A percentile compares a stretch with the other conserved stretches of the same genome.
phyloP scores from a whole-genome alignment of 2,888 invertebrate species.

The Oscheius sp. region DNA sequence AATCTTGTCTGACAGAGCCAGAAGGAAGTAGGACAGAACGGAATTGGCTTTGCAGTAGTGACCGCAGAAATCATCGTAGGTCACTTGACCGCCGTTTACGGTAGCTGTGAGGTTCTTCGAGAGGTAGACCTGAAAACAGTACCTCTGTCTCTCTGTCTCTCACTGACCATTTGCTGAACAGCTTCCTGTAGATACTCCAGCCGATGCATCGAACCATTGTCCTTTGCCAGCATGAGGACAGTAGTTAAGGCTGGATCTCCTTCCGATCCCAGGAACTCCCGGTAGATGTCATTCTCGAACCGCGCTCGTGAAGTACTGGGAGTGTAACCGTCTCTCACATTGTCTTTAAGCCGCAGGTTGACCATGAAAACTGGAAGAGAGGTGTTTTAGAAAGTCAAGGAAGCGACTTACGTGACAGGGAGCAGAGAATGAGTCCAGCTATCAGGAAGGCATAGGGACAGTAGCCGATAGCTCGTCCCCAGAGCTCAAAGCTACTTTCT shows the following conservation, averaged over 20 bases:
- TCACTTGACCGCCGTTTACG: constrained; percentile 40
- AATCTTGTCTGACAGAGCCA: constrained; percentile 41
- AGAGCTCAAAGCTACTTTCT: constrained; percentile 42
- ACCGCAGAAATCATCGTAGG: constrained; percentile 67
- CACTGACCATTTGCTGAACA: constrained; percentile 44
- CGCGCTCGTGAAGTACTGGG: constrained; percentile 64
- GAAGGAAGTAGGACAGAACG: constrained; percentile 56
- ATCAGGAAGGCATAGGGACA: constrained; percentile 56
- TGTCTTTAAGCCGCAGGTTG: constrained; percentile 55
- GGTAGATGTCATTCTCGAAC: constrained; percentile 60
- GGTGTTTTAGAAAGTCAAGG: background rate
- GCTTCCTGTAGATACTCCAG: constrained; percentile 62
- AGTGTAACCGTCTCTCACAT: constrained; percentile 71
- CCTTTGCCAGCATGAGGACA: constrained; percentile 65
- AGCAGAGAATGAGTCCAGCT: constrained; percentile 50
- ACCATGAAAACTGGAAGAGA: constrained; percentile 42
- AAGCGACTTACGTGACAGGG: constrained; percentile 22
- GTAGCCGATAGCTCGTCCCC: constrained; percentile 50
- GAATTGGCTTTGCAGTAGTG: constrained; percentile 67
- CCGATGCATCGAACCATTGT: constrained; percentile 69
- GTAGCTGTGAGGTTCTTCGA: constrained; percentile 57
- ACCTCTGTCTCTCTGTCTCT: background rate
- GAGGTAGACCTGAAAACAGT: constrained; percentile 29
- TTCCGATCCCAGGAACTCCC: constrained; percentile 63
- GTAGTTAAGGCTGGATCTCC: constrained; percentile 71